Evolutionary conservation across 2,888 invertebrate genomes (phyloP), one percentile per base, ranked within the genome.

Genomic region (Oligia strigilis): DNA sequence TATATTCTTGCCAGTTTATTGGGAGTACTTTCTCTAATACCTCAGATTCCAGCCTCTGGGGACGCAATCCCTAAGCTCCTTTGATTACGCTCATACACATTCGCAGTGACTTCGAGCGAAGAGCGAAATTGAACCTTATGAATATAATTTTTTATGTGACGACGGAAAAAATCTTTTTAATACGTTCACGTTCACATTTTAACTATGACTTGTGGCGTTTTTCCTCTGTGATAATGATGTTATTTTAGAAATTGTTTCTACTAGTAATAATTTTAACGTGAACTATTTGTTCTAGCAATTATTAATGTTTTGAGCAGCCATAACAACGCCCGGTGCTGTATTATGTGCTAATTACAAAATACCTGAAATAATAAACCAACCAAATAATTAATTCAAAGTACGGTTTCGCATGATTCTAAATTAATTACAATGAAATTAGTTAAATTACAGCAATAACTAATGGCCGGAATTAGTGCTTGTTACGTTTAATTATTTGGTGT

Each of bases 71-170:
- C 78, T 87, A 80, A 87, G 83, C 80, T 74, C 19, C 67, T 83
- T 81, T 88, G 78, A 86, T 83, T 86, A 72, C 65, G 62, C 55
- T 88, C 79, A 81, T 88, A 80, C 78, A 87, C 64, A 74, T 88
- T 83, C 36, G 0, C 73, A 69, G 78, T 72, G 70, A 87, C 86
- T 83, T 75, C 40, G 17, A 55, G 77, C 40, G 69, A 72, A 67
- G 58, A 78, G 55, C 80, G 52, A 88, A 84, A 88, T 88, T 87
- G 74, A 82, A 87, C 85, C 40, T 65, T 82, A 58, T 74, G 72
- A 80, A 87, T 78, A 78, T 81, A 79, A 17, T 2, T 77, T 80
- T 83, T 80, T 80, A 84, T 74, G 46, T 40, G 13, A 69, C 14
- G 70, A 72, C 66, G 66, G 66, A 78, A 82, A 78, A 78, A 75